Percentiles rank a stretch among this genome's conserved stretches.
These are phyloP conservation scores for Geothlypis trichas DNA, from an alignment of 2,113 vertebrate genomes.

Conservation along the genomic window DNA sequence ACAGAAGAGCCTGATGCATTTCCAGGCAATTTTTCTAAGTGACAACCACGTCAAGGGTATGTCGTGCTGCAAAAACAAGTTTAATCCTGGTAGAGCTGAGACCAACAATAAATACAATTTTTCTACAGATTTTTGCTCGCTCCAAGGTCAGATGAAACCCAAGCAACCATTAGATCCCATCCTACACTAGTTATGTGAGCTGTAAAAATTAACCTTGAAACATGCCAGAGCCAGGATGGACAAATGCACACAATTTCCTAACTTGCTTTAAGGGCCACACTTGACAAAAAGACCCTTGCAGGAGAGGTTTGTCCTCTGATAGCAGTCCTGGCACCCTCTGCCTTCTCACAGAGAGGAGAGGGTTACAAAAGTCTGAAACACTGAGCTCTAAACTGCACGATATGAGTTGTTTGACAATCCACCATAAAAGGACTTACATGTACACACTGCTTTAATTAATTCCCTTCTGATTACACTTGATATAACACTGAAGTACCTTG, in stretches of 20 bases:
- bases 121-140: neutral
- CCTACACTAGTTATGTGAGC: neutral
- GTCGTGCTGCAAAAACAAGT: neutral
- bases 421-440: neutral
- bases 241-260: neutral
- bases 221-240: fast-evolving
- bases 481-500: neutral
- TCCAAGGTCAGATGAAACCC: neutral
- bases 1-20: neutral
- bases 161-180: neutral
- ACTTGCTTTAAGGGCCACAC: neutral
- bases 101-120: neutral
- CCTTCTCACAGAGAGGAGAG: neutral
- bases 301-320: neutral
- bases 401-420: neutral
- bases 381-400: neutral
- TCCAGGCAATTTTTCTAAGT: neutral
- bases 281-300: neutral
- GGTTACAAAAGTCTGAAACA: neutral
- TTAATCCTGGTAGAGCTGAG: neutral
- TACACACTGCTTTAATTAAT: conserved; percentile 20
- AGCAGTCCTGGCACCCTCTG: neutral
- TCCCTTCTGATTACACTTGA: conserved; percentile 5
- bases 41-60: fast-evolving
- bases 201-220: neutral